Conservation (phyloP, 2,113 vertebrate genomes). For the Gorsachius goisagi region DNA sequence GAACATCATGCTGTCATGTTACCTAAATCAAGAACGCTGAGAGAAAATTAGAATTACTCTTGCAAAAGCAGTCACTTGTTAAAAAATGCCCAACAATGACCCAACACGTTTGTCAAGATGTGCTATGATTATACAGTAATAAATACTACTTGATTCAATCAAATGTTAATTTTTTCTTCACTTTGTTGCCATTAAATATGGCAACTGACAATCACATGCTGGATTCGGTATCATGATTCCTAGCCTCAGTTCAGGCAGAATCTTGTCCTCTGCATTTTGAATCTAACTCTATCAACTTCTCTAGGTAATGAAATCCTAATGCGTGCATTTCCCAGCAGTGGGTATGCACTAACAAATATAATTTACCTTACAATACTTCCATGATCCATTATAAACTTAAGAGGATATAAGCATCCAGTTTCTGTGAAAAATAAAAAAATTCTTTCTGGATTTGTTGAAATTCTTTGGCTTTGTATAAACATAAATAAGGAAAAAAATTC, state of each 20-base stretch:
- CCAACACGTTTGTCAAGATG: neutral
- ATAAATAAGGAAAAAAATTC: slow-evolving; percentile 39
- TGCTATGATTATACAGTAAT: slow-evolving; percentile 39
- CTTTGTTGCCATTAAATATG: neutral
- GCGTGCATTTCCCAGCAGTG: neutral
- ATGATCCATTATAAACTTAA: neutral
- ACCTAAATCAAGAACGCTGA: neutral
- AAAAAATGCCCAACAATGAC: neutral
- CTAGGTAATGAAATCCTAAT: neutral
- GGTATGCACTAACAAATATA: neutral
- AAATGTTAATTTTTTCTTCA: neutral
- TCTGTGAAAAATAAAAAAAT: neutral
- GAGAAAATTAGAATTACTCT: neutral
- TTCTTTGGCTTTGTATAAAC: slow-evolving; percentile 67
- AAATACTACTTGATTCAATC: slow-evolving; percentile 38
- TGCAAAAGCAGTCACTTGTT: neutral
- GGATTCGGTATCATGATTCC: slow-evolving; percentile 5
- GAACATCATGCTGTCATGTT: neutral
- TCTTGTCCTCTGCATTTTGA: slow-evolving; percentile 53
- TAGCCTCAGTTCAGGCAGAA: slow-evolving; percentile 67
- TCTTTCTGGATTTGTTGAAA: slow-evolving; percentile 23
- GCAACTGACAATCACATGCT: neutral
- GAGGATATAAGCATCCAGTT: neutral
- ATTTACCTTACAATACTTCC: neutral
- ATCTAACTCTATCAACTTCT: neutral